Evolutionary conservation across 2,888 invertebrate species (phyloP), one percentile per base, ranked within the genome.

Genomic region (Aphrophora alni): DNA sequence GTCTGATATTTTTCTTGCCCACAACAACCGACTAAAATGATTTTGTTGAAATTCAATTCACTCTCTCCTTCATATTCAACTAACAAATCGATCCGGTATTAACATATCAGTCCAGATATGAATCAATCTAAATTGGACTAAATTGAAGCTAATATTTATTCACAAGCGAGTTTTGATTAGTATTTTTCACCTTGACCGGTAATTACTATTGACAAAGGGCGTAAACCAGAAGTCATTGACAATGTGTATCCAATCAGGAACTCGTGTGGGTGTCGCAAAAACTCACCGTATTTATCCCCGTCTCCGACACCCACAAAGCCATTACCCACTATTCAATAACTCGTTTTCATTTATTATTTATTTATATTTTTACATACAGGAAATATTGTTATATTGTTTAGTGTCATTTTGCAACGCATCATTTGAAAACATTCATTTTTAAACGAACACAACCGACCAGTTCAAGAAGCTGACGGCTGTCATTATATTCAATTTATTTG

Each of bases 151-250:
- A 12, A 14, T 59, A 59, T 21, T n/a, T 59, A 59, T 59, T 59
- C 21, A 59, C 59, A 59, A 59, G 59, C 21, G 59, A 59, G 21
- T 59, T 21, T 59, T 59, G 59, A 59, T 59, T 59, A 21, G 59
- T 59, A 21, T 21, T 59, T 59, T 59, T 59, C 21, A 59, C 59
- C 59, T 59, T 59, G 59, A 21, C 59, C 59, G 59, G 59, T 59
- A 59, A 59, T 59, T 59, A 59, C 59, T n/a, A 3, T 44, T 59
- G 59, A 59, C 59, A 59, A 59, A 59, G 59, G 21, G 59, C 59
- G 59, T 59, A 59, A 59, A 59, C 59, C 59, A 59, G 59, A 59
- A 59, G 59, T 59, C 59, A 59, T 59, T 59, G 59, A 59, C 59
- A 59, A 59, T 59, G 59, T 59, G 59, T 59, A 59, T 59, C 59